Base-by-base conservation (phyloP, 2,888 invertebrate genomes). In the Corbicula japonica region DNA sequence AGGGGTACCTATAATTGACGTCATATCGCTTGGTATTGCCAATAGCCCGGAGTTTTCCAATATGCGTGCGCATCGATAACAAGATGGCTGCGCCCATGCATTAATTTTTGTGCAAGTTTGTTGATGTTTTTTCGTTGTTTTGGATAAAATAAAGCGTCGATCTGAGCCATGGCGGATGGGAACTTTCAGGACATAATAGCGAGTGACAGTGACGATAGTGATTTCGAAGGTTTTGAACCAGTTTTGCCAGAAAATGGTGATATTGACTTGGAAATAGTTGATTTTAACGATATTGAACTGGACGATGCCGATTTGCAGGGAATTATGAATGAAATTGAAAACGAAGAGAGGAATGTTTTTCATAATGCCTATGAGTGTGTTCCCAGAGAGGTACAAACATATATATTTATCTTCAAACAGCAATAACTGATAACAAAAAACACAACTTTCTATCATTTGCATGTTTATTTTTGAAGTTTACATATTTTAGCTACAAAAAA, bases 221-320 rank as follows among this genome's bases (percentile, higher is more conserved):
- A 15, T 15, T 50, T 50, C 35, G 66, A 66, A 12, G 66, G 52
- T 2, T 66, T 66, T 54, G 56, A n/a, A n/a, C n/a, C n/a, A n/a
- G n/a, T n/a, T n/a, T n/a, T n/a, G n/a, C n/a, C n/a, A n/a, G n/a
- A n/a, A n/a, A n/a, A 56, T 18, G 56, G 32, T 15, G 15, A 32
- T 15, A 34, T 56, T 30, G 48, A 63, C n/a, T 8, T 48, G n/a
- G 46, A 63, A 32, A 30, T 48, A 18, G n/a, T 63, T 6, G 23
- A 32, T 18, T 15, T 34, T 18, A 34, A 63, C 30, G 34, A 63
- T 32, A 5, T 15, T 5, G 50, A 50, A 4, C n/a, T n/a, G n/a
- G n/a, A n/a, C n/a, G n/a, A n/a, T n/a, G n/a, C n/a, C n/a, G 48
- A 63, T 32, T 32, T 62, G 1, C 41, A 28, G 28, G 62, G 30